phyloP scores from a whole-genome alignment of 2,797 vertebrate genomes.

The Anableps anableps region DNA sequence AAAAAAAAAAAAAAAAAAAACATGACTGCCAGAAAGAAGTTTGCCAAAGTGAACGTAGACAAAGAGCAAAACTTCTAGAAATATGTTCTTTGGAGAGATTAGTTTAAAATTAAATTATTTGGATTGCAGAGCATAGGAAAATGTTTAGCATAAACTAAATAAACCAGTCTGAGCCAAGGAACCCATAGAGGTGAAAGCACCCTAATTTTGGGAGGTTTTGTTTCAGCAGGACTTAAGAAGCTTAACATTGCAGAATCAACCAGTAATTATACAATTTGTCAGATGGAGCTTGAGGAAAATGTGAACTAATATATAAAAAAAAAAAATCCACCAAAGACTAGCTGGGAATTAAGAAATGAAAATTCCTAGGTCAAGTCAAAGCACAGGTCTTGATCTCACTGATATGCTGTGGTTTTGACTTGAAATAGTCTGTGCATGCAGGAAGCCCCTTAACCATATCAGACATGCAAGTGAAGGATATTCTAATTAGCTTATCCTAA shows the following conservation, averaged over 20 bases:
- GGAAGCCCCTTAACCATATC: background rate
- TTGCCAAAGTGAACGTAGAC: background rate
- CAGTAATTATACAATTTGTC: too few species aligned
- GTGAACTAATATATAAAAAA: background rate
- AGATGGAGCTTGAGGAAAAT: background rate
- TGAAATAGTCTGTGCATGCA: background rate
- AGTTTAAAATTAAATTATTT: background rate
- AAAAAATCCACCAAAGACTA: background rate
- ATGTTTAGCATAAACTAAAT: background rate
- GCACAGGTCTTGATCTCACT: background rate
- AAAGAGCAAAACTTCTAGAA: background rate
- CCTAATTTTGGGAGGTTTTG: background rate
- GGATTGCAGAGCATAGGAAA: background rate
- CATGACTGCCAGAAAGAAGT: background rate
- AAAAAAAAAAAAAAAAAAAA: too few species aligned
- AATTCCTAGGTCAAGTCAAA: background rate
- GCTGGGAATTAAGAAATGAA: background rate
- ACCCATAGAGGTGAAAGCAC: background rate
- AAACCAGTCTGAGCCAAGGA: background rate
- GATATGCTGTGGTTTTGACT: background rate
- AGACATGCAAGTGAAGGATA: background rate
- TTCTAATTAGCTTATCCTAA: background rate
- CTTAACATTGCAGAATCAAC: background rate
- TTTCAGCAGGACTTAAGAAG: background rate
- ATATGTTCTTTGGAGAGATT: background rate